These are phyloP conservation scores for Semicossyphus pulcher DNA, from an alignment of 2,113 vertebrate genomes.

Conservation along the genomic window DNA sequence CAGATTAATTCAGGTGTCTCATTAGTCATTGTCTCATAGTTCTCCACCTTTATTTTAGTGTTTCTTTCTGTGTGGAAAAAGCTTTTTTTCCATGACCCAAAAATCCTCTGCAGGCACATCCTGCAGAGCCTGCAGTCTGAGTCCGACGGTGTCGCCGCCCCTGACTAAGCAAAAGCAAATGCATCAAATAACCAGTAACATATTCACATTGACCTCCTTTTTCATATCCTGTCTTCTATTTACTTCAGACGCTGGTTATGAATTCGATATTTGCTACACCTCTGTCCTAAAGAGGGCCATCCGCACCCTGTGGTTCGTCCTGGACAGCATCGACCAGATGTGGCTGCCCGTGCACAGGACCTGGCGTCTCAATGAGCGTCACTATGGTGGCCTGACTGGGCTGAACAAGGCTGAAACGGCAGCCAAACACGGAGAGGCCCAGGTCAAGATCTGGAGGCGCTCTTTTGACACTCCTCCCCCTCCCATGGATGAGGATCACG, in stretches of 20 bases:
- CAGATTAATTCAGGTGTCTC: too few relatives aligned
- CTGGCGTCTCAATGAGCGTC: slow-evolving; percentile 94
- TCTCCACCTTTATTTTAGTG: neutral
- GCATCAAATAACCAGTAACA: neutral
- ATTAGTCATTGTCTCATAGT: too few relatives aligned
- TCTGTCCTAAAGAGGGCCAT: slow-evolving; percentile 92
- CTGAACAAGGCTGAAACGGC: slow-evolving; percentile 94
- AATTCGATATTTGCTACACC: slow-evolving; percentile 93
- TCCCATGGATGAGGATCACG: slow-evolving; percentile 87
- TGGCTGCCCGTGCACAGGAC: slow-evolving; percentile 91
- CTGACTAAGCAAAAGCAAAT: slow-evolving; percentile 35
- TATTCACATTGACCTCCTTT: neutral
- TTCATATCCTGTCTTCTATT: neutral
- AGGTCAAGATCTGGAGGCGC: slow-evolving; percentile 94
- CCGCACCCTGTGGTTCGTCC: slow-evolving; percentile 90
- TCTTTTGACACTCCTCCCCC: slow-evolving; percentile 91
- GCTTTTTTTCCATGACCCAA: slow-evolving; percentile 3
- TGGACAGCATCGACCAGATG: slow-evolving; percentile 93
- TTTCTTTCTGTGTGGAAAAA: neutral
- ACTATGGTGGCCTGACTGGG: slow-evolving; percentile 92
- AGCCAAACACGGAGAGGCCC: slow-evolving; percentile 91
- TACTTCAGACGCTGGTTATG: slow-evolving; percentile 85
- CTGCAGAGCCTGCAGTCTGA: slow-evolving; percentile 12
- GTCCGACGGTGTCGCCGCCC: neutral
- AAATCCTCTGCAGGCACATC: slow-evolving; percentile 7